A percentile compares a stretch with the other conserved stretches of the same genome.
Evolutionary conservation across 2,888 invertebrate genomes (phyloP).

Genomic region (Pheosia tremula): DNA sequence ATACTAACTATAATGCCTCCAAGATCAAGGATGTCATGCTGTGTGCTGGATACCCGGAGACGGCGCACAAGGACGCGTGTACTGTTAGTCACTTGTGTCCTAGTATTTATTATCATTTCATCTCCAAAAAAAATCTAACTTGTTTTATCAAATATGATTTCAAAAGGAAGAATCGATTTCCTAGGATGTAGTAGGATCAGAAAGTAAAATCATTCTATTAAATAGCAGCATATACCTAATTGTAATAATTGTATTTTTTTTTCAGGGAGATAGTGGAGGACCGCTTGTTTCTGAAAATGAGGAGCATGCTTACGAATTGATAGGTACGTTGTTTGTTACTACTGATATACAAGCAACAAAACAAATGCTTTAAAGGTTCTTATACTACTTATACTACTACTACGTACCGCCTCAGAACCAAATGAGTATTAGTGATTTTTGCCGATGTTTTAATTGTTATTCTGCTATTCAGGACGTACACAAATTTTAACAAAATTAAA

Average conservation of each 20-base stretch:
- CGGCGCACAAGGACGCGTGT: slow-evolving; percentile 91
- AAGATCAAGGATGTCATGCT: slow-evolving; percentile 96
- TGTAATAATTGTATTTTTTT: slow-evolving; percentile 39
- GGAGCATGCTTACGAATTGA: slow-evolving; percentile 89
- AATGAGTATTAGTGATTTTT: no score
- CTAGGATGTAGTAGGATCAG: no score
- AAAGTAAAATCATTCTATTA: no score
- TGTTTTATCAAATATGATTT: no score
- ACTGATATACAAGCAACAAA: no score
- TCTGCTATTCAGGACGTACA: no score
- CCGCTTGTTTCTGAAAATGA: slow-evolving; percentile 89
- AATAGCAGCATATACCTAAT: no score
- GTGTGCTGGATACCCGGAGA: slow-evolving; percentile 91
- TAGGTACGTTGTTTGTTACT: slow-evolving; percentile 79
- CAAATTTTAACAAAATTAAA: no score
- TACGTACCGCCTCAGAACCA: no score
- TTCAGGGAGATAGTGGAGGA: slow-evolving; percentile 91
- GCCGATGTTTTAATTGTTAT: no score
- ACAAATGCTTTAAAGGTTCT: background rate
- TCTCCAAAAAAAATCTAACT: no score
- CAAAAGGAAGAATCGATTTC: no score
- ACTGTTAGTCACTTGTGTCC: slow-evolving; percentile 81
- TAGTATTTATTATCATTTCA: background rate
- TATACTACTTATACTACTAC: background rate
- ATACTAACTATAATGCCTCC: slow-evolving; percentile 91